Conservation (phyloP, 2,113 vertebrate species). For the Carassius carassius region DNA sequence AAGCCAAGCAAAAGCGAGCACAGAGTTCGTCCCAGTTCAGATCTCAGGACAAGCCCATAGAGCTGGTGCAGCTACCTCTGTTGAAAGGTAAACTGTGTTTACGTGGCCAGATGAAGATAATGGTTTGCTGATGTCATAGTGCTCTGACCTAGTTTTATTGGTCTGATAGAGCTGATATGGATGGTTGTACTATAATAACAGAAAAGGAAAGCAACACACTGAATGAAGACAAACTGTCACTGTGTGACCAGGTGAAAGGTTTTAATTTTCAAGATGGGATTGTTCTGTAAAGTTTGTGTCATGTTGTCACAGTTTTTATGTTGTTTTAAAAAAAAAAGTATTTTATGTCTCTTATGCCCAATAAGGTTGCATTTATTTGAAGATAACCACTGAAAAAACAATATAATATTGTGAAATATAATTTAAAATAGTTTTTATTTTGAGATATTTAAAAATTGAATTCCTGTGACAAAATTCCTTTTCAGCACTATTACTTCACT, state of each 20-base stretch:
- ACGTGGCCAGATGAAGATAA: not conserved
- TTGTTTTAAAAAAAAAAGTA: no score
- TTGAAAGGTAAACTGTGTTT: slow-evolving; percentile 85
- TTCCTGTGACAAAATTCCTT: no score
- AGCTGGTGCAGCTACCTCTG: slow-evolving; percentile 97
- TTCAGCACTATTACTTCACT: not conserved
- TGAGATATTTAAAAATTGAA: no score
- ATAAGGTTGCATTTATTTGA: not conserved
- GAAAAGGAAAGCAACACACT: not conserved
- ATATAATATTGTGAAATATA: not conserved
- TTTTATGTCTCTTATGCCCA: not conserved
- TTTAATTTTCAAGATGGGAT: not conserved
- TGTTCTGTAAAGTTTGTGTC: not conserved
- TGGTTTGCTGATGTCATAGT: slow-evolving; percentile 45
- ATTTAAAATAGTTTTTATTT: not conserved
- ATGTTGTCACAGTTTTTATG: not conserved
- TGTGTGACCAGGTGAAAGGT: not conserved
- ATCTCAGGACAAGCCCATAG: slow-evolving; percentile 99
- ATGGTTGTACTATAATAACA: not conserved
- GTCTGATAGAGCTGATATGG: not conserved
- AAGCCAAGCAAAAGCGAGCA: slow-evolving; percentile 98
- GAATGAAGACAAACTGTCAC: not conserved
- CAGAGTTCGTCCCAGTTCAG: slow-evolving; percentile 98
- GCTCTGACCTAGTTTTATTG: slow-evolving; percentile 7
- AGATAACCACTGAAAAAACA: not conserved